Base-by-base conservation (phyloP, 2,797 vertebrate genomes). In the Heteromormyrus szaboi region DNA sequence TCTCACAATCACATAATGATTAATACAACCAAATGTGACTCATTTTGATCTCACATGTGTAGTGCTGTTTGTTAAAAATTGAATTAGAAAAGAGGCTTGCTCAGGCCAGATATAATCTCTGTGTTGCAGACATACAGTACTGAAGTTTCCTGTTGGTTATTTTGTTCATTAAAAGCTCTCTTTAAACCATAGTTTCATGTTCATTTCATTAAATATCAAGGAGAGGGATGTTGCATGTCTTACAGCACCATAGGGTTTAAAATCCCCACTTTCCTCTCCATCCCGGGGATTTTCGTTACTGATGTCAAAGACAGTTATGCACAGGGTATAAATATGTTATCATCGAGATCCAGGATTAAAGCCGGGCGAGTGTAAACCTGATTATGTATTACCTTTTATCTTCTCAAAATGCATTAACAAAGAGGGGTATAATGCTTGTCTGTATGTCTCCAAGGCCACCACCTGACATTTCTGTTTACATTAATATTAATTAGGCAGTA, bases 331-430 rank as follows among this genome's bases (percentile, higher is more conserved):
- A 84, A 81, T 33, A 48, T 76, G 3, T 25, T 59, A 62, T 14
- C 14, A 22, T 11, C 33, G 1, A 33, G 76, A 85, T 86, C 65
- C 81, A 33, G 85, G 48, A 88, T 86, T 50, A 90, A 90, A 86
- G 84, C 83, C 59, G 37, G 53, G 51, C 25, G 8, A 88, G 56
- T 85, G 14, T 48, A 62, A 84, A 86, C 33, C 89, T 72, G 33
- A 72, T 33, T 22, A 53, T 41, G 3, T 53, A 29, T 65, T 9
- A 88, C 22, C 22, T 86, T 84, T 41, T 8, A 59, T 54, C 87
- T 76, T 88, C 59, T 88, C 62, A 51, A 25, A 88, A 68, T 19
- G 29, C 81, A 90, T 88, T 79, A 88, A 86, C 53, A 53, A 41
- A 37, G 11, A 53, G 56, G 53, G 12, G 19, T 62, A 44, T 85